Conservation (phyloP, 2,888 invertebrate genomes). For the Eupithecia subfuscata region DNA sequence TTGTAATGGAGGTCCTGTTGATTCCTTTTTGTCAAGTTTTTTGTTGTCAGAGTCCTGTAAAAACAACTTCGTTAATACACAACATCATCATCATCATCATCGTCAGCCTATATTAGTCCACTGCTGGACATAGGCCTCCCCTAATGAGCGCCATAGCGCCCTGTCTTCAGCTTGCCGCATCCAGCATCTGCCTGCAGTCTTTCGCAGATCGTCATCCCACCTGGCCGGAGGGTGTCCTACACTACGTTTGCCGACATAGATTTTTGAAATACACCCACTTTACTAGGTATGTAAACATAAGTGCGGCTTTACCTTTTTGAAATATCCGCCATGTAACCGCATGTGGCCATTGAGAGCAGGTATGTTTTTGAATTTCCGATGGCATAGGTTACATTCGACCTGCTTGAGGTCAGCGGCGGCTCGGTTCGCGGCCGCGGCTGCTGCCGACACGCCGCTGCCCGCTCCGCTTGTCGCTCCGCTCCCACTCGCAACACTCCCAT, state of each 20-base stretch:
- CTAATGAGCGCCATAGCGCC: too few relatives aligned
- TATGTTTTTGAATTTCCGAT: slow-evolving; percentile 98
- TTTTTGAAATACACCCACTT: not conserved
- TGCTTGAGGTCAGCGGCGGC: slow-evolving; percentile 89
- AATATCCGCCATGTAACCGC: slow-evolving; percentile 98
- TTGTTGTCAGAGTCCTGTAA: slow-evolving; percentile 90
- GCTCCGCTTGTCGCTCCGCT: slow-evolving; percentile 61
- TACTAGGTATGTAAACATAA: not conserved
- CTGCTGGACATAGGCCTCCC: too few relatives aligned
- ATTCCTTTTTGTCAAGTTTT: slow-evolving; percentile 93
- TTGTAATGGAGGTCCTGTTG: slow-evolving; percentile 92
- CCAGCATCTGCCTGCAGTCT: too few relatives aligned
- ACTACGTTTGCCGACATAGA: too few relatives aligned
- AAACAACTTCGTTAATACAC: not conserved
- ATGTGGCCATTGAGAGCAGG: slow-evolving; percentile 99
- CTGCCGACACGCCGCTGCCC: slow-evolving; percentile 51
- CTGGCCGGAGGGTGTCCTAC: too few relatives aligned
- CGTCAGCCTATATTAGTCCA: too few relatives aligned
- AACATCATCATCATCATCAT: too few relatives aligned
- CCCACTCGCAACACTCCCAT: slow-evolving; percentile 57
- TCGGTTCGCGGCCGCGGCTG: slow-evolving; percentile 51
- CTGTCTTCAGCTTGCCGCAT: too few relatives aligned
- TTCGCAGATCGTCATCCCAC: too few relatives aligned
- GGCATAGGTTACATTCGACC: slow-evolving; percentile 97
- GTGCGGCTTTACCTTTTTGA: slow-evolving; percentile 89